These are phyloP conservation scores for Dendrolimus houi DNA, from an alignment of 2,888 invertebrate species.

Conservation along the genomic window DNA sequence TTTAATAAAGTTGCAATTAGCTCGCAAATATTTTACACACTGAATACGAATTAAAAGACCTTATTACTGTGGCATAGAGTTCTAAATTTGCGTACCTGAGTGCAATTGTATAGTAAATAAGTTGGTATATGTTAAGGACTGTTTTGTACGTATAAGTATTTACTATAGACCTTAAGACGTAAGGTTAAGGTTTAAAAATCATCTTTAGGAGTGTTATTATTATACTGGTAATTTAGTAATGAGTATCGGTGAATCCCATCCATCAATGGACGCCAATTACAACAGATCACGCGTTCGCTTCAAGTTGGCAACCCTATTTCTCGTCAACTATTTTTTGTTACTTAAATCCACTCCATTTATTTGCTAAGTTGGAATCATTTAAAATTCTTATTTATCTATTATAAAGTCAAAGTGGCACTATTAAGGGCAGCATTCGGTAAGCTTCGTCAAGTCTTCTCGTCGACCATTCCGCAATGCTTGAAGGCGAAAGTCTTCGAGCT, in stretches of 20 bases:
- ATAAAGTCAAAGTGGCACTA: background rate
- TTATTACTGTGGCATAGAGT: constrained; percentile 12
- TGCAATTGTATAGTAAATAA: background rate
- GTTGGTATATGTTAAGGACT: no score
- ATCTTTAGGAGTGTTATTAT: constrained; percentile 5
- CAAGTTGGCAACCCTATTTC: constrained; percentile 48
- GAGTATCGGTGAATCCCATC: constrained; percentile 39
- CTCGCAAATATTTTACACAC: no score
- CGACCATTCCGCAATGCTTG: no score
- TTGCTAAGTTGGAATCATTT: constrained; percentile 6
- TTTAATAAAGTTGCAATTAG: no score
- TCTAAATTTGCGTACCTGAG: background rate
- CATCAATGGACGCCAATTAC: constrained; percentile 54
- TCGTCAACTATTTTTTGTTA: constrained; percentile 18
- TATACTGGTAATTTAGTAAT: constrained; percentile 34
- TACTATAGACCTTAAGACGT: no score
- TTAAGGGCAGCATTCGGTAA: no score
- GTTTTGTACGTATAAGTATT: no score
- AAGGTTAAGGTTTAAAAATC: background rate
- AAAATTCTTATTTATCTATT: background rate
- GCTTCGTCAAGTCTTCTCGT: no score
- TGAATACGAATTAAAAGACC: constrained; percentile 1
- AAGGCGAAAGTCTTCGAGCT: no score
- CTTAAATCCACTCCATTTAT: constrained; percentile 12
- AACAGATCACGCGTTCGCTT: constrained; percentile 56